phyloP scores from a whole-genome alignment of 2,797 vertebrate species.

The Phrynocephalus forsythii region DNA sequence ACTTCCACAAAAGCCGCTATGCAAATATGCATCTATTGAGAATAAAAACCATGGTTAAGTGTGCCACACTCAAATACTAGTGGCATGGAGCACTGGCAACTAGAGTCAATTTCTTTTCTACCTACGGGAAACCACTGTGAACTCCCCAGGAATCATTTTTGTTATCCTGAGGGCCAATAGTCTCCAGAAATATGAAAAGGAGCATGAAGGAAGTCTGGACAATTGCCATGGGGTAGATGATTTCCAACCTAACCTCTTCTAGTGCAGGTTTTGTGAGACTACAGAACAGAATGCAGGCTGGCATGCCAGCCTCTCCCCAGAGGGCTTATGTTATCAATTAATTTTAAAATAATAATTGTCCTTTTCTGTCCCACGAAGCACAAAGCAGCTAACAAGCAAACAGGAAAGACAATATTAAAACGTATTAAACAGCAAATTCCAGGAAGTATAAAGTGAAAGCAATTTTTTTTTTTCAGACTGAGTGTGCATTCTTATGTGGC shows the following conservation, averaged over 20 bases:
- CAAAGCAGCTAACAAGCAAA: neutral
- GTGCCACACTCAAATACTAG: neutral
- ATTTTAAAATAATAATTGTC: neutral
- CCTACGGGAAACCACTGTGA: neutral
- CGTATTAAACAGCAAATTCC: neutral
- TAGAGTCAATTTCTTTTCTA: neutral
- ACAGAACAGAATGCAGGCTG: neutral
- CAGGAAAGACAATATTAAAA: neutral
- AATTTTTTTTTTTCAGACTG: no score
- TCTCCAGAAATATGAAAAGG: neutral
- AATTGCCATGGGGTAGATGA: neutral
- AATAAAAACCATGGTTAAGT: neutral
- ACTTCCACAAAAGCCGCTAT: neutral
- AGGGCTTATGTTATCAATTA: neutral
- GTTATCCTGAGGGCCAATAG: neutral
- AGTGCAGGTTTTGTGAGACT: neutral
- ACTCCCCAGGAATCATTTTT: neutral
- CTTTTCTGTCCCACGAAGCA: neutral
- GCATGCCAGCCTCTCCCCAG: neutral
- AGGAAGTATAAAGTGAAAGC: no score
- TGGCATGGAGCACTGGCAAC: neutral
- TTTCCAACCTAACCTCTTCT: neutral
- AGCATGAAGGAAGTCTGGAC: neutral
- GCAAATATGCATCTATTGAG: neutral
- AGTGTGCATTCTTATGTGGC: neutral